Percentiles rank a stretch among this genome's conserved stretches.
phyloP scores from a whole-genome alignment of 2,888 invertebrate species.

The Listrodromus nycthemerus region DNA sequence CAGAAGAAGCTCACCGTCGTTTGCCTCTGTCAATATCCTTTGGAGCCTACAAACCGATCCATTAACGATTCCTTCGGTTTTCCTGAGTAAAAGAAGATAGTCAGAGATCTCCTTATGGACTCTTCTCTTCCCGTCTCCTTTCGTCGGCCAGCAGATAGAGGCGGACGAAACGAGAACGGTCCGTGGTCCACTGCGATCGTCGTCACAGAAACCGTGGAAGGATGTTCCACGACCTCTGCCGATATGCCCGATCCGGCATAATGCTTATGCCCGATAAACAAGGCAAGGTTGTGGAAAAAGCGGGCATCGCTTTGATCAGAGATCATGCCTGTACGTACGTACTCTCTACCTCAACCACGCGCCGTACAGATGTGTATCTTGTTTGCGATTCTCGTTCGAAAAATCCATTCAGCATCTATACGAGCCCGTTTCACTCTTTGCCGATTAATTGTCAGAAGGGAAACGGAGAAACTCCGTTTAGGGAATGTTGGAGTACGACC shows the following conservation, averaged over 20 bases:
- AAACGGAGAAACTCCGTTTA: conserved; percentile 78
- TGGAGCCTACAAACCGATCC: conserved; percentile 27
- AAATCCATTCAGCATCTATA: conserved; percentile 61
- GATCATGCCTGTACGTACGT: conserved; percentile 38
- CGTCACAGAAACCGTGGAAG: conserved; percentile 34
- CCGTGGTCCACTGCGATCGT: conserved; percentile 24
- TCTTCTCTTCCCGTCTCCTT: conserved; percentile 41
- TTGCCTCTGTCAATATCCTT: not conserved
- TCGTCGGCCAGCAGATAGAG: not conserved
- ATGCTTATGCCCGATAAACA: conserved; percentile 75
- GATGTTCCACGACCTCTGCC: conserved; percentile 61
- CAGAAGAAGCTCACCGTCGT: not conserved
- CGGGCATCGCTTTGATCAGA: conserved; percentile 58
- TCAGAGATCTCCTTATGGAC: conserved; percentile 48
- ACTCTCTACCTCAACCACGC: conserved; percentile 30
- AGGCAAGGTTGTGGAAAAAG: conserved; percentile 77
- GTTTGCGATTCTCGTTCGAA: conserved; percentile 33
- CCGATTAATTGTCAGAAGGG: conserved; percentile 78
- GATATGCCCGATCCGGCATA: conserved; percentile 58
- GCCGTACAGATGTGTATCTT: not conserved
- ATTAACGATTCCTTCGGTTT: conserved; percentile 26
- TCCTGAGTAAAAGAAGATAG: conserved; percentile 32
- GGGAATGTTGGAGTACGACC: conserved; percentile 81
- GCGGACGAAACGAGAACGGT: conserved; percentile 8
- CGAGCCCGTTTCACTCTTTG: conserved; percentile 65